Base-by-base conservation (phyloP, 1,140 invertebrate species). In the Atopsyche davidsoni region DNA sequence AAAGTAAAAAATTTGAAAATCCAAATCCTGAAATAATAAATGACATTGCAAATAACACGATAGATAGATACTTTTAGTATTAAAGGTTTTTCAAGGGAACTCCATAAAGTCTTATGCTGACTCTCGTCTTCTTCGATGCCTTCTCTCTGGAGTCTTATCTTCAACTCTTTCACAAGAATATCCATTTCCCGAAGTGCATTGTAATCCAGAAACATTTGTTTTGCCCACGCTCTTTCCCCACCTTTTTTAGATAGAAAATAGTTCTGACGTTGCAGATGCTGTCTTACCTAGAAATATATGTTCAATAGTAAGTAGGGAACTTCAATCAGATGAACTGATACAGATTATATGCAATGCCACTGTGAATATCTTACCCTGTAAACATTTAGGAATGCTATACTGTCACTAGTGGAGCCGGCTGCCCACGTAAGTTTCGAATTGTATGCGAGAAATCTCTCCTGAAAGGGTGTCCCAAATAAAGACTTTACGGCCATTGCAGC, bases 401-500 rank as follows among this genome's bases (percentile, higher is more conserved):
- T 82, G 69, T 97, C 95, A 60, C 90, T 94, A 25, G 80, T 83
- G 0, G 89, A 86, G 1, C 81, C 79, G 63, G 85, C 79, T 0
- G 90, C 79, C 86, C 90, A 96, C 0, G 76, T 69, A 2, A 92
- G 68, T 62, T 90, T 91, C 11, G 81, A 83, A 61, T 79, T 80
- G 67, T 87, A 96, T 0, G 86, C 78, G 36, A 84, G 75, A 4
- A 92, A 61, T 43, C 79, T 72, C 52, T 84, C 76, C 51, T 81
- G 69, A 64, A 86, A 91, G 1, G 84, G 85, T 47, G 73, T 79
- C 25, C 78, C 81, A 64, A 93, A 96, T 31, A 96, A 73, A 60
- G 82, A 87, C 59, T 87, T 91, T 1, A 88, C 73, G 2, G 83
- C 82, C 69, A 96, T 76, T 6, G 86, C 83, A 51, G 89, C 87